Evolutionary conservation across 2,888 invertebrate species (phyloP).

Genomic region (Temnothorax ravouxi): DNA sequence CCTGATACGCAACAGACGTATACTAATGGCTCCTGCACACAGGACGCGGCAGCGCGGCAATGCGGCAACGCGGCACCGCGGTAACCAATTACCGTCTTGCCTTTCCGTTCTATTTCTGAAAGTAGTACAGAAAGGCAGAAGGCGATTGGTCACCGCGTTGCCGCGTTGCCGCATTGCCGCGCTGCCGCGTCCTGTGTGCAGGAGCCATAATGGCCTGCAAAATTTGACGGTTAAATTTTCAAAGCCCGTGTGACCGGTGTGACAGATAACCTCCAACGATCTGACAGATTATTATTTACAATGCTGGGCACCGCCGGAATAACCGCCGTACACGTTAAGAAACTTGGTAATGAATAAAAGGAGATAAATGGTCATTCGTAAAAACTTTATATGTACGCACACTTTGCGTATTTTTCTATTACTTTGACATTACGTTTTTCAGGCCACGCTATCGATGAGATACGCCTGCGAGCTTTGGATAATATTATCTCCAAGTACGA

Average conservation of each 20-base stretch:
- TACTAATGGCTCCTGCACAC: too few species aligned
- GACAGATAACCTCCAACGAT: constrained; percentile 58
- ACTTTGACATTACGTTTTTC: constrained; percentile 56
- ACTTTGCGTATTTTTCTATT: neutral
- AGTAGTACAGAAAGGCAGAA: too few species aligned
- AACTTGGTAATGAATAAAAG: constrained; percentile 73
- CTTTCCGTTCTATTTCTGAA: too few species aligned
- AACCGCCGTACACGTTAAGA: constrained; percentile 79
- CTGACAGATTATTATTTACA: constrained; percentile 47
- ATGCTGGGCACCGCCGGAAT: constrained; percentile 77
- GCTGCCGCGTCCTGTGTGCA: too few species aligned
- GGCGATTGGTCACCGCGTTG: too few species aligned
- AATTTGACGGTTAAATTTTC: constrained; percentile 66
- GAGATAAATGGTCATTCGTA: neutral
- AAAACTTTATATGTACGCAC: neutral
- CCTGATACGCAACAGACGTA: too few species aligned
- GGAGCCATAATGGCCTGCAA: too few species aligned
- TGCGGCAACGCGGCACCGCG: too few species aligned
- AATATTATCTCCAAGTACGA: constrained; percentile 89
- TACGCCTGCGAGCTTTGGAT: constrained; percentile 88
- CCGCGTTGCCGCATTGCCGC: too few species aligned
- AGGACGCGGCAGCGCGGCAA: too few species aligned
- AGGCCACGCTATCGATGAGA: constrained; percentile 89
- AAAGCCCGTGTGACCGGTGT: constrained; percentile 19
- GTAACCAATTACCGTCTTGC: too few species aligned